phyloP scores from a whole-genome alignment of 2,797 vertebrate genomes.

The Petrocephalus sullivani region DNA sequence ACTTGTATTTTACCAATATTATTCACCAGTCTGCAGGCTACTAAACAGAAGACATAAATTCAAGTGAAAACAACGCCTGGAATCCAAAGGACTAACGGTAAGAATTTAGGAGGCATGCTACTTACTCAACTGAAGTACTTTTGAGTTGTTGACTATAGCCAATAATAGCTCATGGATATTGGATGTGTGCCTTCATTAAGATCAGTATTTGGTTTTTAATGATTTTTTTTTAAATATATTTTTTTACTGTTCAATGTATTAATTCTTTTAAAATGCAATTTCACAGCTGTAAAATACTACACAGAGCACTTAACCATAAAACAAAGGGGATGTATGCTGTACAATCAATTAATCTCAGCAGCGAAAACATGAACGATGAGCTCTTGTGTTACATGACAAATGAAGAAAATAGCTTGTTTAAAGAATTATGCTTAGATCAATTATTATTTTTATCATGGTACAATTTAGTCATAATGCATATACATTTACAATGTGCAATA shows the following conservation, averaged over 20 bases:
- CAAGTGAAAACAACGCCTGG: constrained; percentile 1
- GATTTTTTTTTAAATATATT: background rate
- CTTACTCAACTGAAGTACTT: background rate
- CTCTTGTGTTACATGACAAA: background rate
- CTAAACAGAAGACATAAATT: constrained; percentile 11
- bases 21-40: background rate
- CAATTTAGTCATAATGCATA: background rate
- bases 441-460: background rate
- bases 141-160: background rate
- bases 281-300: background rate
- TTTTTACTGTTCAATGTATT: background rate
- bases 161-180: background rate
- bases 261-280: background rate
- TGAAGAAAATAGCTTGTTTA: background rate
- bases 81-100: background rate
- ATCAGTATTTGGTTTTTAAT: background rate
- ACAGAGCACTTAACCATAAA: background rate
- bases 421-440: background rate
- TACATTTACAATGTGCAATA: background rate
- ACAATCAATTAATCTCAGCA: background rate
- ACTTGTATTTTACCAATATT: background rate
- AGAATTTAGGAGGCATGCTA: background rate
- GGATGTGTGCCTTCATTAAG: background rate
- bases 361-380: background rate
- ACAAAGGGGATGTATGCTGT: background rate